Percentiles rank a stretch among this genome's conserved stretches.
phyloP scores from a whole-genome alignment of 2,797 vertebrate genomes.

The Enteromius viviparus region DNA sequence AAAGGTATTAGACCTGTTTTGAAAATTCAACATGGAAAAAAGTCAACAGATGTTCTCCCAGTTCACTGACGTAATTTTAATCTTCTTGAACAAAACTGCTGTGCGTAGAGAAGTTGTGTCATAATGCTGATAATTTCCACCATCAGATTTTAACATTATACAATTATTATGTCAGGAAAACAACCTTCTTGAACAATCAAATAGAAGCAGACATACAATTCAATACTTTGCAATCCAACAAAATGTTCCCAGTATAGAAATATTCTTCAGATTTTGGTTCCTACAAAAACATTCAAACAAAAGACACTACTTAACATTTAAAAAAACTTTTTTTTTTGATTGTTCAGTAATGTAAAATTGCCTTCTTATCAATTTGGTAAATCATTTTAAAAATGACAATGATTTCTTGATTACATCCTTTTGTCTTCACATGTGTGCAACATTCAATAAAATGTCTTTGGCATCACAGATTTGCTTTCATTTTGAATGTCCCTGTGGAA shows the following conservation, averaged over 20 bases:
- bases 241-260: background rate
- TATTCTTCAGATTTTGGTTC: background rate
- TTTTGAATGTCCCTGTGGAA: constrained; percentile 62
- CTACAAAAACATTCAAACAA: background rate
- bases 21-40: background rate
- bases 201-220: background rate
- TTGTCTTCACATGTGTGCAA: constrained; percentile 15
- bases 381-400: background rate
- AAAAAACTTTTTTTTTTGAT: background rate
- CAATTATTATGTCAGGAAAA: constrained; percentile 2
- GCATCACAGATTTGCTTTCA: constrained; percentile 42
- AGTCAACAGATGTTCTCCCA: background rate
- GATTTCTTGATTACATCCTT: background rate
- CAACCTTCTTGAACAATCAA: background rate
- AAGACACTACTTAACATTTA: background rate
- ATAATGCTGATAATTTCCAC: background rate
- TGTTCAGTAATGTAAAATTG: constrained; percentile 19
- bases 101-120: background rate
- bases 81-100: background rate
- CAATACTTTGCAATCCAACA: background rate
- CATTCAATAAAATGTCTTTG: constrained; percentile 45
- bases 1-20: background rate
- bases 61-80: background rate
- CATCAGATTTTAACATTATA: background rate
- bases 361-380: constrained; percentile 48